Evolutionary conservation across 2,113 vertebrate genomes (phyloP).

Genomic region (Aptenodytes patagonicus): DNA sequence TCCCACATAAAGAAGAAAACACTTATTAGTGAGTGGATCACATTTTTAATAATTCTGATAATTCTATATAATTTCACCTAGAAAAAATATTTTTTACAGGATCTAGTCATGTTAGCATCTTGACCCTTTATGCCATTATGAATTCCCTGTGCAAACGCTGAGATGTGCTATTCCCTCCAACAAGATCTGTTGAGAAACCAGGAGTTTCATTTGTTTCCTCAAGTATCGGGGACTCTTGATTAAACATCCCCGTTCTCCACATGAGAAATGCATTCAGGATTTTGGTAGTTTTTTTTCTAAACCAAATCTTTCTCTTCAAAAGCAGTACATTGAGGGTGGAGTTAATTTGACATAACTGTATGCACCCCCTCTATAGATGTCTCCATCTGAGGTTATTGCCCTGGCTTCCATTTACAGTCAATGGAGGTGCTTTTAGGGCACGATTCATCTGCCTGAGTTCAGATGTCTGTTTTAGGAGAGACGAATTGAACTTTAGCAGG

Average conservation of each 20-base stretch:
- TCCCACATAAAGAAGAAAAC: not conserved
- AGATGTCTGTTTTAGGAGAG: not conserved
- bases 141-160: not conserved
- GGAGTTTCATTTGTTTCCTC: not conserved
- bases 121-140: not conserved
- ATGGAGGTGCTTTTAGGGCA: not conserved
- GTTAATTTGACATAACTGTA: not conserved
- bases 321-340: not conserved
- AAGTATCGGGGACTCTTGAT: not conserved
- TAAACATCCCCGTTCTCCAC: not conserved
- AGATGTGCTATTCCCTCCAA: not conserved
- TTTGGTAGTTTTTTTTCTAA: not conserved
- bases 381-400: not conserved
- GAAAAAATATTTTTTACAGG: not conserved
- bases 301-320: not conserved
- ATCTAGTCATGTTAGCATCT: not conserved
- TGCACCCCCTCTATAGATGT: not conserved
- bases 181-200: not conserved
- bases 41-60: not conserved
- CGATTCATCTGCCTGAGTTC: not conserved
- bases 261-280: not conserved
- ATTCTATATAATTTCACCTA: not conserved
- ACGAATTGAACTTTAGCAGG: not conserved
- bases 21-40: not conserved
- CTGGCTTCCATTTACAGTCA: not conserved